Evolutionary conservation across 2,113 vertebrate species (phyloP), one percentile per base, ranked within the genome.

Genomic region (Platysteira castanea): DNA sequence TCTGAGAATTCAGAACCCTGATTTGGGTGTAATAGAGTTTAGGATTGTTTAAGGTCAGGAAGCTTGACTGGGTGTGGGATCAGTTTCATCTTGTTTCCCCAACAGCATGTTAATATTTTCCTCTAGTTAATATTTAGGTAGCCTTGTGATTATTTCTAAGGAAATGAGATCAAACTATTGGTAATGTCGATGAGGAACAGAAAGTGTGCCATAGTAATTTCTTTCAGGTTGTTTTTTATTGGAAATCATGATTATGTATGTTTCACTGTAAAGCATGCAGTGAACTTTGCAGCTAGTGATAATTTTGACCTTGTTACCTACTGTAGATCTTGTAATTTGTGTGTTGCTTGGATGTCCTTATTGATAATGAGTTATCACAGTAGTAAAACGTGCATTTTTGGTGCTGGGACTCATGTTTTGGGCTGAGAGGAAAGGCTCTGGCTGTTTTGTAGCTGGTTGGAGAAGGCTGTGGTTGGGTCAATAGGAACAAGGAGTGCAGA

Each of bases 321-420:
- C 69, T 71, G 31, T 68, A 41, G 31, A 28, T 46, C 8, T 59
- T 54, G 6, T 70, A 23, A 52, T 52, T 78, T 23, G 33, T 31
- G 75, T 76, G 78, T 84, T 95, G 44, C 78, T 95, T 93, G 87
- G 85, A 93, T 89, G 74, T 10, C 20, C 33, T 69, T 64, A 18
- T 78, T 90, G 31, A 24, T 78, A 37, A 33, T 93, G 71, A 81
- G 21, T 85, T 96, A 87, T 13, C 21, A 9, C 5, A 31, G 35
- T 61, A 93, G 77, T 44, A 44, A 95, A 92, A 95, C 42, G 35
- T 85, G 63, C 24, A 11, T 74, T 91, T 97, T 81, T 95, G 68
- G 61, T 94, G 76, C 81, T 90, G 92, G 61, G 65, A 73, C 65
- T 94, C 41, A 0, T 8, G 12, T 86, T 17, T n/a, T 50, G 64